Percentiles rank a stretch among this genome's conserved stretches.
These are phyloP conservation scores for Pempheris klunzingeri DNA, from an alignment of 2,797 vertebrate genomes.

Conservation along the genomic window DNA sequence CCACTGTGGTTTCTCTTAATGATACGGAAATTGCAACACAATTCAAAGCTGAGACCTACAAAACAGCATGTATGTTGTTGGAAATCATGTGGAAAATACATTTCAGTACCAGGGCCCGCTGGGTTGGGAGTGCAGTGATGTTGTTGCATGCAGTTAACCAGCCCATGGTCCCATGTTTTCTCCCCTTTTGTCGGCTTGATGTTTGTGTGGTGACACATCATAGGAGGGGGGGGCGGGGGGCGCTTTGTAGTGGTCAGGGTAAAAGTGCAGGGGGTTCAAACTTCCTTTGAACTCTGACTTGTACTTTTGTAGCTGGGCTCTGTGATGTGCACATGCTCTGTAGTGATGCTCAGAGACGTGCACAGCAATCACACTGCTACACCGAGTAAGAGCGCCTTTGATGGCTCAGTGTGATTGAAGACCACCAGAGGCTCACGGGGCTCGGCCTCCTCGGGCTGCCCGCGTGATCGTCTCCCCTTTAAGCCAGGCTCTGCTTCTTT, in stretches of 20 bases:
- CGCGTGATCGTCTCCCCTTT: conserved; percentile 1
- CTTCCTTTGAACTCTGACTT: conserved; percentile 38
- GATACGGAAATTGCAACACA: neutral
- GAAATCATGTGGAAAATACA: neutral
- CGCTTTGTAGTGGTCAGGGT: neutral
- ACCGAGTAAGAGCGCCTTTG: conserved; percentile 36
- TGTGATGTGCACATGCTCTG: conserved; percentile 33
- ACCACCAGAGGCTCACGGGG: conserved; percentile 28
- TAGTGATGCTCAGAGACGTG: conserved; percentile 12
- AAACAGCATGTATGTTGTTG: neutral
- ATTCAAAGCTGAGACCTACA: neutral
- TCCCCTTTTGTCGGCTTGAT: conserved; percentile 37
- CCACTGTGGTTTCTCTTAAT: neutral
- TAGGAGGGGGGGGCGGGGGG: neutral
- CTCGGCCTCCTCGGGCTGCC: neutral
- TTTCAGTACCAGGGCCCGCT: neutral
- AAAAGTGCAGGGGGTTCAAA: neutral
- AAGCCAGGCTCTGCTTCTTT: conserved; percentile 7
- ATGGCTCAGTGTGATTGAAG: conserved; percentile 44
- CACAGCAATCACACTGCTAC: neutral
- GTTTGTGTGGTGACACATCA: conserved; percentile 3
- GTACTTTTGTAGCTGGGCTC: neutral
- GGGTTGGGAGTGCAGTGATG: neutral
- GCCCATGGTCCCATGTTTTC: neutral
- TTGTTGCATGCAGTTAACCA: conserved; percentile 14